Evolutionary conservation across 1,140 invertebrate species (phyloP).

Genomic region (Lerema accius): DNA sequence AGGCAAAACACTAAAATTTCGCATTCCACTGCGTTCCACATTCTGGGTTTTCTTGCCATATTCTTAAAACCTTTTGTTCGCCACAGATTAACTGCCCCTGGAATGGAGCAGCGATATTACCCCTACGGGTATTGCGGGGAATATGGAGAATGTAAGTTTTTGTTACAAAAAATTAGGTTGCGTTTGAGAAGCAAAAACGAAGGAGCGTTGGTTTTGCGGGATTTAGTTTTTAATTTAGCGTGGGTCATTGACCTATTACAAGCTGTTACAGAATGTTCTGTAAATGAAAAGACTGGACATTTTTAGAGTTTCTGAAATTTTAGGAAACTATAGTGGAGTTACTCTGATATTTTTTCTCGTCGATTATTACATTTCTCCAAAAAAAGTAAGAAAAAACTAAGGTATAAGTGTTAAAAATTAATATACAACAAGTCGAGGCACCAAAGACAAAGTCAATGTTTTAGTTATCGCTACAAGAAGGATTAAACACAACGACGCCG

Average conservation of each 20-base stretch:
- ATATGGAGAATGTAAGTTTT: slow-evolving; percentile 20
- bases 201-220: too few relatives aligned
- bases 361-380: too few relatives aligned
- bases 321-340: too few relatives aligned
- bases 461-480: slow-evolving; percentile 17
- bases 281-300: too few relatives aligned
- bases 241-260: too few relatives aligned
- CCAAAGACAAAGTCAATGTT: slow-evolving; percentile 18
- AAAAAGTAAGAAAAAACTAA: neutral
- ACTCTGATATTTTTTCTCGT: too few relatives aligned
- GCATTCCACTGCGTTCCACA: slow-evolving; percentile 6
- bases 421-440: slow-evolving; percentile 4
- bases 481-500: slow-evolving; percentile 6
- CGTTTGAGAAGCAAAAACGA: neutral
- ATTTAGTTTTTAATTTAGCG: too few relatives aligned
- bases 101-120: slow-evolving; percentile 16
- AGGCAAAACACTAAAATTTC: slow-evolving; percentile 15
- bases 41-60: slow-evolving; percentile 26
- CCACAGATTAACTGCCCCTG: slow-evolving; percentile 25
- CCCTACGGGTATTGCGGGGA: neutral
- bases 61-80: slow-evolving; percentile 30
- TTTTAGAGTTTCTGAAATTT: too few relatives aligned
- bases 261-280: too few relatives aligned
- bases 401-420: neutral
- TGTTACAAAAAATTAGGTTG: slow-evolving; percentile 27